Base-by-base conservation (phyloP, 30 jellyfish, hydroid and myxozoan genomes). In the Mastigias papua region DNA sequence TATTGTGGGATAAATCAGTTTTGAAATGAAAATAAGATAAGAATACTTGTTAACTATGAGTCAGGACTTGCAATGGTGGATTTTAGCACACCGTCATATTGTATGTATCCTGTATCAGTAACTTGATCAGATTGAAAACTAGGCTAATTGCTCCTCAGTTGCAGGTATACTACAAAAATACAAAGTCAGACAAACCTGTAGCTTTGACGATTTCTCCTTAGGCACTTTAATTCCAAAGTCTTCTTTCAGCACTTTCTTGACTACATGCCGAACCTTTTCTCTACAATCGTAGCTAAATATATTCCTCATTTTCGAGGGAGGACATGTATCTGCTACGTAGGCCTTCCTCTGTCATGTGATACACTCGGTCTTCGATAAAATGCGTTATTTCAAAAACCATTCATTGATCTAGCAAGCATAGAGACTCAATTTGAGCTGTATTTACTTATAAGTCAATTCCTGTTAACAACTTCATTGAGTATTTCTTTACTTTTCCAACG, bases 201-300 rank as follows among this genome's bases (percentile, higher is more conserved):
- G 66, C 90, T 81, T 92, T 30, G 88, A 29, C 25, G 92, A 61
- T 75, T 95, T 95, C 67, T 90, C 99, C 69, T 90, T 95, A 20
- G 98, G 97, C 1, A 86, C 80, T 73, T 95, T 95, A 19, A 95
- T 95, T 28, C 97, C 96, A 86, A 26, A 95, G 57, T 90, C 95
- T 49, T 95, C 98, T 95, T 95, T 95, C 60, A 95, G 81, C 51
- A 57, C 82, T 29, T 81, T 83, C 67, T 86, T 75, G 61, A 95
- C 98, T 16, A 90, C 91, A 33, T 84, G 86, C 61, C 99, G 84
- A 10, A 95, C 88, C 1, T 97, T 73, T 35, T 95, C 99, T 28
- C 99, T 95, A 69, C 86, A 89, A 87, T 95, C 99, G 73, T 85
- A 75, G 48, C 84, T 66, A 63, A 95, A 95, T 22, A 95, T 79